Evolutionary conservation across 2,888 invertebrate genomes (phyloP).

Genomic region (Agapostemon virescens): DNA sequence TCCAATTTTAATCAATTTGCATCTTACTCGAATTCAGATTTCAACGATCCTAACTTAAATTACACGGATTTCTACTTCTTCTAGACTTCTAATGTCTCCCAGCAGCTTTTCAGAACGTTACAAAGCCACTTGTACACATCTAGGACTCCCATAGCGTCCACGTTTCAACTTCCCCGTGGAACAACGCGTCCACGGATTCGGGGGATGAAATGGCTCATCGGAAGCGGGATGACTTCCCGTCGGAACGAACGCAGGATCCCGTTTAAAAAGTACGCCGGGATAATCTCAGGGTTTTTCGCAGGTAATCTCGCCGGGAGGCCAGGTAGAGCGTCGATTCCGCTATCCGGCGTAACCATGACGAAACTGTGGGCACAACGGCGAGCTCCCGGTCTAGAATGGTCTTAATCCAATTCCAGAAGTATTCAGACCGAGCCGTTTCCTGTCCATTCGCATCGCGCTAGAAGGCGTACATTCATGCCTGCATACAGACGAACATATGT

Average conservation of each 20-base stretch:
- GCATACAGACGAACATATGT: constrained; percentile 11
- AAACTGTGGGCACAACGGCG: constrained; percentile 43
- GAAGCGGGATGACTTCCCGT: constrained; percentile 43
- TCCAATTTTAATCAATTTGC: no score
- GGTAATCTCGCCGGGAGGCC: constrained; percentile 38
- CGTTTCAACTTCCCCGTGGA: no score
- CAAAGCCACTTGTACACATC: no score
- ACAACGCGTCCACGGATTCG: no score
- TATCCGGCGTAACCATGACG: constrained; percentile 55
- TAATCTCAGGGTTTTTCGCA: constrained; percentile 49
- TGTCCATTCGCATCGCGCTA: constrained; percentile 73
- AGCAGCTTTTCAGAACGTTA: no score
- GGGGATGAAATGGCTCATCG: constrained; percentile 5
- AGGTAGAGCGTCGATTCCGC: constrained; percentile 17
- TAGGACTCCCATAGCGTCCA: no score
- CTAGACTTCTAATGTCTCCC: no score
- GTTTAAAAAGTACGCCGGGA: constrained; percentile 28
- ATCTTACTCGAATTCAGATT: no score
- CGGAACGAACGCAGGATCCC: constrained; percentile 19
- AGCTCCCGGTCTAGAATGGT: constrained; percentile 54
- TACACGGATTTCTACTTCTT: no score
- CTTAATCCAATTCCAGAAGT: constrained; percentile 74
- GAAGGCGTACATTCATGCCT: constrained; percentile 51
- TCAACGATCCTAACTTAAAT: no score
- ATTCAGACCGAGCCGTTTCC: constrained; percentile 75